Conservation (phyloP, 1,140 invertebrate genomes). For the Vanessa tameamea region DNA sequence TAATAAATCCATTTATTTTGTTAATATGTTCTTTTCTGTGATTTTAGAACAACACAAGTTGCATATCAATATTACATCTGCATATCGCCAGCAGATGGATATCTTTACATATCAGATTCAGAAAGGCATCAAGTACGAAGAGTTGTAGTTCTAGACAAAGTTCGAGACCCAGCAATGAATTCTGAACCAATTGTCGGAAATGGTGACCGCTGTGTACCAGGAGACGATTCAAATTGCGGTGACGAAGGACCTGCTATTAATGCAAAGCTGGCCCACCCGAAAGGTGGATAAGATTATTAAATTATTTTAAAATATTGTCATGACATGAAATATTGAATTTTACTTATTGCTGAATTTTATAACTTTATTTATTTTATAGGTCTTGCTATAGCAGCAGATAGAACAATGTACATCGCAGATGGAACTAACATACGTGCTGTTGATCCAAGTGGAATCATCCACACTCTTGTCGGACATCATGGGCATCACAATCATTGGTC, state of each 20-base stretch:
- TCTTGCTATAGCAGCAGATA: constrained; percentile 93
- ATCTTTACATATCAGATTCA: constrained; percentile 97
- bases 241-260: constrained; percentile 94
- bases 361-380: constrained; percentile 73
- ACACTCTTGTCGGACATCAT: constrained; percentile 95
- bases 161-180: constrained; percentile 91
- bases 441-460: constrained; percentile 94
- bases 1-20: no score
- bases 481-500: constrained; percentile 95
- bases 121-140: constrained; percentile 93
- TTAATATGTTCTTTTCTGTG: background rate
- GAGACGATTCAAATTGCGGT: constrained; percentile 93
- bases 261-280: constrained; percentile 96
- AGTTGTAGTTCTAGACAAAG: constrained; percentile 87
- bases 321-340: no score
- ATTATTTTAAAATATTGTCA: background rate
- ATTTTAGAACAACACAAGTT: constrained; percentile 92
- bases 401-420: constrained; percentile 96
- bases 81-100: constrained; percentile 96
- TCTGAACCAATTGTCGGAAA: constrained; percentile 95
- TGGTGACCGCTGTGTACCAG: constrained; percentile 97
- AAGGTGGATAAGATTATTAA: constrained; percentile 84
- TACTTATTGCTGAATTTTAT: no score
- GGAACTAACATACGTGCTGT: constrained; percentile 96
- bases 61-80: constrained; percentile 97